Evolutionary conservation across 2,113 vertebrate genomes (phyloP).

Genomic region (Vireo altiloquus): DNA sequence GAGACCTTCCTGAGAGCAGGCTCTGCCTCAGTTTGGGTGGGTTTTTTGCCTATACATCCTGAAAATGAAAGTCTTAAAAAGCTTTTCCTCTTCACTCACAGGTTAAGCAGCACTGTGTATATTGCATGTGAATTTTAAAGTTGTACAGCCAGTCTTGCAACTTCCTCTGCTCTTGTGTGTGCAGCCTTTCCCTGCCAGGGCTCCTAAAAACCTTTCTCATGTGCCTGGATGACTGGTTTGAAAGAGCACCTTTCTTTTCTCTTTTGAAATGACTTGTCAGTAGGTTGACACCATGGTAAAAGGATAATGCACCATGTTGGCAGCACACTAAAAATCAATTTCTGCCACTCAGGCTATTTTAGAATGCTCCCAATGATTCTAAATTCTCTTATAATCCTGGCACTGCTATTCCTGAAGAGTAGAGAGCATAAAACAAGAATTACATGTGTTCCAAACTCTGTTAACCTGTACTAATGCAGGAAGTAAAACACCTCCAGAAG

Average conservation of each 20-base stretch:
- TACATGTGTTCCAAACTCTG: not conserved
- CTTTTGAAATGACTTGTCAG: not conserved
- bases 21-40: not conserved
- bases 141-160: not conserved
- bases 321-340: not conserved
- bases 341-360: not conserved
- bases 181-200: not conserved
- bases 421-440: not conserved
- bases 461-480: not conserved
- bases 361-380: not conserved
- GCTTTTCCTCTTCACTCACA: not conserved
- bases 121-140: not conserved
- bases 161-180: not conserved
- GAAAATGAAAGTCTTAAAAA: not conserved
- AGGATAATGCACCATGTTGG: fast-evolving
- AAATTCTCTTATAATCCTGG: not conserved
- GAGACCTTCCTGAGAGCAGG: not conserved
- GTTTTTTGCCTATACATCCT: not conserved
- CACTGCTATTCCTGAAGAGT: not conserved
- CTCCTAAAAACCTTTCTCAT: not conserved
- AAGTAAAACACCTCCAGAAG: not conserved
- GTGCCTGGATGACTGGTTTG: not conserved
- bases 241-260: not conserved
- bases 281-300: not conserved
- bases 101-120: not conserved